Base-by-base conservation (phyloP, 2,888 invertebrate genomes). In the Archips crataeganus region DNA sequence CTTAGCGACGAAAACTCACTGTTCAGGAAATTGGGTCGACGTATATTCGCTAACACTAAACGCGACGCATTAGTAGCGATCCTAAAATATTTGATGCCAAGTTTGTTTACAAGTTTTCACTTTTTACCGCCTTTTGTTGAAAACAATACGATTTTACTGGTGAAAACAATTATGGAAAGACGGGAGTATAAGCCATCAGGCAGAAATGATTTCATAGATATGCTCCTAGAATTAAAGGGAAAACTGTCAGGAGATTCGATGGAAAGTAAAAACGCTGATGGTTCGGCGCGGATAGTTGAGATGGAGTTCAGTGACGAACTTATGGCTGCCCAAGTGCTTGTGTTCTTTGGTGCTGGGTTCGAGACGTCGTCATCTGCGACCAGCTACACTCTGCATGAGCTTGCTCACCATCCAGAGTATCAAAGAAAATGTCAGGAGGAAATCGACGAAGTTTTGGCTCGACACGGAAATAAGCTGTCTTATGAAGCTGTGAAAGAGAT, bases 401-500 rank as follows among this genome's bases (percentile, higher is more conserved):
- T 82, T 2, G 82, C 82, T 1, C 75, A 75, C 65, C 59, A 82
- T 51, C 78, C 78, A 0, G 76, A 78, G 32, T 73, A 77, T n/a
- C 82, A 80, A 51, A 63, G 42, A 11, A 79, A 77, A 65, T 77
- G 78, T 0, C 81, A 82, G 60, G 60, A 76, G 36, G 80, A 82
- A 45, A 74, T 82, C 6, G 82, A 83, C 59, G 69, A 39, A 60
- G 79, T 81, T 6, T 75, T 82, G 13, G 64, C 75, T 2, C 76
- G 77, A 61, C 70, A 81, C 61, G 71, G 78, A 8, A 79, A 80
- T 54, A 81, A 81, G 65, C 59, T 83, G 0, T 75, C 76, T 15
- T 82, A 78, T 59, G 81, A 82, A 3, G 81, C 82, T 0, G 67
- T 83, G 2, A 79, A 77, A 61, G 81, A 83, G 34, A 80, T 82